phyloP scores from a whole-genome alignment of 2,888 invertebrate species.

The Philopedon plagiatum region DNA sequence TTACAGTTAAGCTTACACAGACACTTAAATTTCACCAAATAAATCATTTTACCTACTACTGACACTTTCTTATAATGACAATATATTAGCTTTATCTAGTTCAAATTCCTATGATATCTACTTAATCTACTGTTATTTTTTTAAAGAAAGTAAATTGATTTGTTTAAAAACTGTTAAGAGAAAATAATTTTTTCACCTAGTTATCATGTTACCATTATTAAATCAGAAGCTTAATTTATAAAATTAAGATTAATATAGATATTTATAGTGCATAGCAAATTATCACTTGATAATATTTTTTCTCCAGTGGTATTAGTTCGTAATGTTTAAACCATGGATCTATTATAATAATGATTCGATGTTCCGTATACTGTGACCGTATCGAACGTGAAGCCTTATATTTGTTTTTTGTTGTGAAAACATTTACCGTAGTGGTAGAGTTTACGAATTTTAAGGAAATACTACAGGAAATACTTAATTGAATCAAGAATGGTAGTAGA shows the following conservation, averaged over 20 bases:
- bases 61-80: constrained; percentile 7
- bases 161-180: background rate
- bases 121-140: background rate
- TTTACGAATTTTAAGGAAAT: no score
- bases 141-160: constrained; percentile 7
- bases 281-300: background rate
- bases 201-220: background rate
- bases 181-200: constrained; percentile 3
- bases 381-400: no score
- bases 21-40: background rate
- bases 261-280: background rate
- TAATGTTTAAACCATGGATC: no score
- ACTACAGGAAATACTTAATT: no score
- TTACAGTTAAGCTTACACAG: background rate
- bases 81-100: constrained; percentile 6
- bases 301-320: no score
- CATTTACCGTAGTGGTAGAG: no score
- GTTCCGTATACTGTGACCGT: no score
- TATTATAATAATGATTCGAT: no score
- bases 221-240: background rate
- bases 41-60: background rate
- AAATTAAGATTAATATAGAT: constrained; percentile 44
- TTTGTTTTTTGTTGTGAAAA: no score
- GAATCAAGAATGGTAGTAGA: no score
- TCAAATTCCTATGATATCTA: background rate